Conservation (phyloP, 1,140 invertebrate genomes). For the Tenebrio molitor region DNA sequence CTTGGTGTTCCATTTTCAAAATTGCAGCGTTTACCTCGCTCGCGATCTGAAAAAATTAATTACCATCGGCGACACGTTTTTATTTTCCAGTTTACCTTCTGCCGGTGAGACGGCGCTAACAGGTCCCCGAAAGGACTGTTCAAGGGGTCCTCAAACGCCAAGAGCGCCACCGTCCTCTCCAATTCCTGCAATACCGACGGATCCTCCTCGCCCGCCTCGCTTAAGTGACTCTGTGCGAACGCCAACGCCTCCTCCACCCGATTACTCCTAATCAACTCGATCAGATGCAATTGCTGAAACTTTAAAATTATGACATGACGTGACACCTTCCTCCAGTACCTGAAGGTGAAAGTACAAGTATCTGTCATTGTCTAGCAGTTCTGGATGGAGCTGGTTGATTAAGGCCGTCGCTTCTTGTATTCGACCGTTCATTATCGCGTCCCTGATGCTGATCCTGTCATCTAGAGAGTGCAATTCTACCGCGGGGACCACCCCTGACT, state of each 20-base stretch:
- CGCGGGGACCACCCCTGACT: constrained; percentile 90
- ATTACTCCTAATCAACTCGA: constrained; percentile 91
- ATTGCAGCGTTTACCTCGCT: constrained; percentile 98
- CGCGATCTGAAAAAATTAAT: constrained; percentile 79
- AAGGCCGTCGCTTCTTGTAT: constrained; percentile 94
- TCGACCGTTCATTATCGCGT: constrained; percentile 93
- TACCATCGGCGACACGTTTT: neutral
- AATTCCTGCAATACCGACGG: constrained; percentile 81
- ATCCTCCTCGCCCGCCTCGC: constrained; percentile 92
- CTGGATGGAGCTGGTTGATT: constrained; percentile 95
- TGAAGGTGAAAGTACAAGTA: constrained; percentile 97
- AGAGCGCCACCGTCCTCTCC: constrained; percentile 90
- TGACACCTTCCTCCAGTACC: too few relatives aligned
- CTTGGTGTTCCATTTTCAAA: constrained; percentile 90
- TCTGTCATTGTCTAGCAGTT: constrained; percentile 94
- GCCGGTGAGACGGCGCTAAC: constrained; percentile 90
- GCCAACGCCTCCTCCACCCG: constrained; percentile 95
- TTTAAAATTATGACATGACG: too few relatives aligned
- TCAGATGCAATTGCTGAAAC: constrained; percentile 90
- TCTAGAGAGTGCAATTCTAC: constrained; percentile 92
- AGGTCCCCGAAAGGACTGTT: constrained; percentile 96
- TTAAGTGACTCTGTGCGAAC: constrained; percentile 94
- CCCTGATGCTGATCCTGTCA: constrained; percentile 93
- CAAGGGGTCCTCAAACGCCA: constrained; percentile 97
- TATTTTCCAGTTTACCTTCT: constrained; percentile 79